phyloP scores from a whole-genome alignment of 2,797 vertebrate genomes.

The Pseudochromis fuscus region DNA sequence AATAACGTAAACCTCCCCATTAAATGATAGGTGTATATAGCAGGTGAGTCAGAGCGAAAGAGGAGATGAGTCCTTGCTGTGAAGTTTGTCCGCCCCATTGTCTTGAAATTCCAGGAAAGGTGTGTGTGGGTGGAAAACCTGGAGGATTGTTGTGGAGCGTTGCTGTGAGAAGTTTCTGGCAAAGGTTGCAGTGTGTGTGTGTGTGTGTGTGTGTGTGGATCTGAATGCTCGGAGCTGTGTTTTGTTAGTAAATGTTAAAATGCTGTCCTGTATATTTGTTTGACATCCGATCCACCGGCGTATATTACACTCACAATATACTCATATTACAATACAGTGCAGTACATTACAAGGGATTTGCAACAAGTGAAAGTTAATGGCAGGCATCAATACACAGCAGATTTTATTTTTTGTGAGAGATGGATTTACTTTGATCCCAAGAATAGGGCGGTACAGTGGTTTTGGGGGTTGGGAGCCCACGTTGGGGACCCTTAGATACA shows the following conservation, averaged over 20 bases:
- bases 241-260: background rate
- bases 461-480: too few relatives aligned
- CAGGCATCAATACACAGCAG: background rate
- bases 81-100: slow-evolving; percentile 55
- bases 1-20: slow-evolving; percentile 44
- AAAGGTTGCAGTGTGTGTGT: slow-evolving; percentile 13
- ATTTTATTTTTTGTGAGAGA: background rate
- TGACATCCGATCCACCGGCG: slow-evolving; percentile 1
- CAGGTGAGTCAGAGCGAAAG: slow-evolving; percentile 67
- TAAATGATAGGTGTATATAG: slow-evolving; percentile 55
- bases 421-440: background rate
- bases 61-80: slow-evolving; percentile 48
- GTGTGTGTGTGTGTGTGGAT: slow-evolving; percentile 15
- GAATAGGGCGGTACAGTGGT: too few relatives aligned
- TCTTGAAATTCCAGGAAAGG: slow-evolving; percentile 75
- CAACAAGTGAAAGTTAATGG: slow-evolving; percentile 11
- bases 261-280: background rate
- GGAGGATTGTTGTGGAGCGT: slow-evolving; percentile 39
- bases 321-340: background rate
- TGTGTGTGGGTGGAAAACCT: slow-evolving; percentile 65
- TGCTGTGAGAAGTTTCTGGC: slow-evolving; percentile 20
- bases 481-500: too few relatives aligned
- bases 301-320: background rate
- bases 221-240: slow-evolving; percentile 14
- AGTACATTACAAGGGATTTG: slow-evolving; percentile 1